phyloP scores from a whole-genome alignment of 1,140 invertebrate species.

The Nasonia vitripennis region DNA sequence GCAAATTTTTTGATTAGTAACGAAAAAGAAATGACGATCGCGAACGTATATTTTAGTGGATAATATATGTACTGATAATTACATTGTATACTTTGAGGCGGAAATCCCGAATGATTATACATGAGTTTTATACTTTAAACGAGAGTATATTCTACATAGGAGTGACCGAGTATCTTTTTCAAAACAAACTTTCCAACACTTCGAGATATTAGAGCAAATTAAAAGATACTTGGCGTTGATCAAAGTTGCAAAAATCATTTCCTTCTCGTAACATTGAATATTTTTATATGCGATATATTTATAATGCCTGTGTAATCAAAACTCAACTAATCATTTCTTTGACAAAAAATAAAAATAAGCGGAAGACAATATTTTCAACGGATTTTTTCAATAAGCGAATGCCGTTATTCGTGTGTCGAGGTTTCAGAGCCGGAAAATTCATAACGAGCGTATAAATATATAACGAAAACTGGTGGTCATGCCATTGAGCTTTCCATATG shows the following conservation, averaged over 20 bases:
- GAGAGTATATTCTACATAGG: not conserved
- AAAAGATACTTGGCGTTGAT: not conserved
- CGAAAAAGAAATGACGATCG: not conserved
- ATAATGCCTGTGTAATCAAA: not conserved
- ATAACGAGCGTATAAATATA: not conserved
- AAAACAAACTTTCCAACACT: too few species aligned
- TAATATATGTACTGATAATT: not conserved
- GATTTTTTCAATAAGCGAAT: conserved; percentile 34
- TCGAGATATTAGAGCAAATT: not conserved
- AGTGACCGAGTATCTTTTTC: too few species aligned
- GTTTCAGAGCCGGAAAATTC: conserved; percentile 10
- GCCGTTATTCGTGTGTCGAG: conserved; percentile 10
- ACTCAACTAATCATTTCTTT: not conserved
- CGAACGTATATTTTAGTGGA: conserved; percentile 12
- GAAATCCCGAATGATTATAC: conserved; percentile 5
- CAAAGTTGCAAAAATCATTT: not conserved
- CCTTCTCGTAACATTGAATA: not conserved
- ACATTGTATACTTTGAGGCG: not conserved
- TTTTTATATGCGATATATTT: conserved; percentile 19
- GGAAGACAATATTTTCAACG: conserved; percentile 19
- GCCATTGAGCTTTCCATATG: conserved; percentile 72
- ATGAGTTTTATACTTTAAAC: not conserved
- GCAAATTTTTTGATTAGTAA: conserved; percentile 22
- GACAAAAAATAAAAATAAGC: not conserved
- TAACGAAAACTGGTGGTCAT: conserved; percentile 61